Evolutionary conservation across 2,888 invertebrate species (phyloP).

Genomic region (Chydorus sphaericus): DNA sequence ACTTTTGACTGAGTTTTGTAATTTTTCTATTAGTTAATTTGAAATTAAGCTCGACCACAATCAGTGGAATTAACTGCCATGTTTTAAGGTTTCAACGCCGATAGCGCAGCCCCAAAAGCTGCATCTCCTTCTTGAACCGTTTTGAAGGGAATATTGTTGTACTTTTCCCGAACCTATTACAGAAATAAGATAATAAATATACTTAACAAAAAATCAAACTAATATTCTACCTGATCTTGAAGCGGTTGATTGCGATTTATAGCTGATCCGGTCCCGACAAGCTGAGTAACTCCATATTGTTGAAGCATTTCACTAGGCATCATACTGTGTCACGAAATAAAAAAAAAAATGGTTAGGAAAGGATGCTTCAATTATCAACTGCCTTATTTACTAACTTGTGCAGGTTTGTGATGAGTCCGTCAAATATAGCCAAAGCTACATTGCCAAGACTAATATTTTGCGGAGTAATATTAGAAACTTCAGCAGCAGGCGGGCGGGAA

Average conservation of each 20-base stretch:
- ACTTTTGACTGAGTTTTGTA: no score
- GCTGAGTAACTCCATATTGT: slow-evolving; percentile 48
- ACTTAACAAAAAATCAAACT: no score
- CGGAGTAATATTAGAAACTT: slow-evolving; percentile 50
- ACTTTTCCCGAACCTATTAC: no score
- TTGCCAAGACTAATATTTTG: slow-evolving; percentile 54
- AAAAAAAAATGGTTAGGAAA: neutral
- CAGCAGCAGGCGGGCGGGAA: slow-evolving; percentile 45
- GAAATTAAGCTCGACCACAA: no score
- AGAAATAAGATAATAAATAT: no score
- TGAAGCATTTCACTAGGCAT: slow-evolving; percentile 56
- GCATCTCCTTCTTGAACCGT: slow-evolving; percentile 42
- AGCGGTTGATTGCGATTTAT: slow-evolving; percentile 56
- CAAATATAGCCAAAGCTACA: slow-evolving; percentile 57
- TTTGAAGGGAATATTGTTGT: slow-evolving; percentile 39
- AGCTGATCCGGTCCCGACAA: slow-evolving; percentile 68
- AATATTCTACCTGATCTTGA: slow-evolving; percentile 39
- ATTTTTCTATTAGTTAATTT: no score
- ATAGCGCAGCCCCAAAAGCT: slow-evolving; percentile 53
- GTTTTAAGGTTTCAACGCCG: neutral
- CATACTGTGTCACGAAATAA: slow-evolving; percentile 37
- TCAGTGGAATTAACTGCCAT: no score
- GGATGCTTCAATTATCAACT: no score
- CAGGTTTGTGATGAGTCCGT: slow-evolving; percentile 59
- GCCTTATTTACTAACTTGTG: no score